Conservation (phyloP, 2,113 vertebrate species). For the Lampris incognitus region DNA sequence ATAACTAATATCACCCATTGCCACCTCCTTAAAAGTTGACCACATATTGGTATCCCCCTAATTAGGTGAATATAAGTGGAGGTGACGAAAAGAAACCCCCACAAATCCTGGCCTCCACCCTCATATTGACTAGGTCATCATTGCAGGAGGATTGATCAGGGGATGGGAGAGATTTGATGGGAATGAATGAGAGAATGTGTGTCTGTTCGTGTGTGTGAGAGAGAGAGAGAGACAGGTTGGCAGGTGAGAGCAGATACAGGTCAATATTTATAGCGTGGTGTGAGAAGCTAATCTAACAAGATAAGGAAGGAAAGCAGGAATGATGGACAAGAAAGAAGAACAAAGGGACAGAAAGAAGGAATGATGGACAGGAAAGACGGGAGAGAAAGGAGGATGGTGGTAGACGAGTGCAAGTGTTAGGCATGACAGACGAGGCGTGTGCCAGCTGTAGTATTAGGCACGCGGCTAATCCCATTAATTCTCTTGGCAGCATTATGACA, state of each 20-base stretch:
- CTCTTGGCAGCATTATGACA: slow-evolving; percentile 20
- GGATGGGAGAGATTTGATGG: too few species aligned
- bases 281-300: too few species aligned
- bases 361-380: neutral
- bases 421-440: slow-evolving; percentile 29
- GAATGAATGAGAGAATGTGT: too few species aligned
- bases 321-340: slow-evolving; percentile 17
- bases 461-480: slow-evolving; percentile 36
- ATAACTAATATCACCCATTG: neutral
- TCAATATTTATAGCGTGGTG: too few species aligned
- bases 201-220: too few species aligned
- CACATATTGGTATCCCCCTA: too few species aligned
- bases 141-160: neutral
- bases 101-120: too few species aligned
- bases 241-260: too few species aligned
- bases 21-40: too few species aligned
- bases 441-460: slow-evolving; percentile 51
- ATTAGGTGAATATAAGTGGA: too few species aligned
- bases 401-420: slow-evolving; percentile 7
- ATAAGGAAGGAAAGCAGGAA: neutral
- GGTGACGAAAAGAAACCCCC: too few species aligned
- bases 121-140: too few species aligned
- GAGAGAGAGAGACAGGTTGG: neutral
- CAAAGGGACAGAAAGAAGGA: neutral
- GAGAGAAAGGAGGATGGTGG: neutral